Percentiles rank a stretch among this genome's conserved stretches.
Evolutionary conservation across 2,888 invertebrate species (phyloP).

Genomic region (Phengaris arion): DNA sequence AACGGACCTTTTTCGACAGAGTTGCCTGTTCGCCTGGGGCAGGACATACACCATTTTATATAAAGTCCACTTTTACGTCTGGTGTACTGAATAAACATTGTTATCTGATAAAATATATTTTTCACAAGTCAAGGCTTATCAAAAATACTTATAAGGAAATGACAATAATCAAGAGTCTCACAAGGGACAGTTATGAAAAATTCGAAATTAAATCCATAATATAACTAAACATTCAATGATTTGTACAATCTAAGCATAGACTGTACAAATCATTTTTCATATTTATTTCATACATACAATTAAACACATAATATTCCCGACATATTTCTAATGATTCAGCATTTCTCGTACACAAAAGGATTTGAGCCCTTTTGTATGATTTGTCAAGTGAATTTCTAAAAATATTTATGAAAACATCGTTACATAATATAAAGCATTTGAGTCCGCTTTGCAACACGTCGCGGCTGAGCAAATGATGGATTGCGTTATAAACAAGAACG

Average conservation of each 20-base stretch:
- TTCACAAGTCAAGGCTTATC: neutral
- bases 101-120: neutral
- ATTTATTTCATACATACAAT: neutral
- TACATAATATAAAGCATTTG: neutral
- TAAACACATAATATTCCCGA: neutral
- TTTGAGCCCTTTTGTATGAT: neutral
- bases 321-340: neutral
- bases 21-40: neutral
- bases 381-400: constrained; percentile 24
- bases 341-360: neutral
- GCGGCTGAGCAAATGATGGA: constrained; percentile 23
- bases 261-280: too few relatives aligned
- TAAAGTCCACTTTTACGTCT: constrained; percentile 1
- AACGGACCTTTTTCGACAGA: neutral
- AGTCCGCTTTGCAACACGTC: constrained; percentile 22
- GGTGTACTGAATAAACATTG: constrained; percentile 2
- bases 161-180: neutral
- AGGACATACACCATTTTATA: constrained; percentile 7
- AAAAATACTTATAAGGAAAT: neutral
- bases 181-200: too few relatives aligned
- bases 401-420: constrained; percentile 17
- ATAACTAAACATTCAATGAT: too few relatives aligned
- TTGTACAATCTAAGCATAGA: too few relatives aligned
- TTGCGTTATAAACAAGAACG: constrained; percentile 25
- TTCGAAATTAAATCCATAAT: too few relatives aligned